These are phyloP conservation scores for Cyrtonyx montezumae DNA, from an alignment of 2,113 vertebrate species.

Conservation along the genomic window DNA sequence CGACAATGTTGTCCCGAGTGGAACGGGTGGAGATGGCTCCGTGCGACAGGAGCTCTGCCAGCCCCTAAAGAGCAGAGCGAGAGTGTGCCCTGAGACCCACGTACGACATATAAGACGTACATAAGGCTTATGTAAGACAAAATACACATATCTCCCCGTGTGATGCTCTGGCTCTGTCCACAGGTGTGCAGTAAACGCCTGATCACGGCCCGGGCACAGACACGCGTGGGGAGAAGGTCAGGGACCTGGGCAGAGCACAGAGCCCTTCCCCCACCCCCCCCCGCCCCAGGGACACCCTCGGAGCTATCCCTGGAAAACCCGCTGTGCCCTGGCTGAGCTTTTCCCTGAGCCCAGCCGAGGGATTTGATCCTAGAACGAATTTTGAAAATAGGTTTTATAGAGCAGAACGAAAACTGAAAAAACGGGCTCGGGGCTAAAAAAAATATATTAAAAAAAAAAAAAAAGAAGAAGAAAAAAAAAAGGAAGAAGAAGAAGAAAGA, in stretches of 20 bases:
- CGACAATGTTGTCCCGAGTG: not conserved
- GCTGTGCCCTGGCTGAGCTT: not conserved
- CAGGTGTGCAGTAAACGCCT: not conserved
- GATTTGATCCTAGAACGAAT: not conserved
- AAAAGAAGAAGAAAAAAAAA: not conserved
- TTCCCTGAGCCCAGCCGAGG: fast-evolving
- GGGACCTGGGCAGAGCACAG: not conserved
- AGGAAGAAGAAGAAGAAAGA: not conserved
- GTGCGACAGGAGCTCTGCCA: fast-evolving
- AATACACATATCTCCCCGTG: not conserved
- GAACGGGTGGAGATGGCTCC: not conserved
- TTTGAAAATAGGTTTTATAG: not conserved
- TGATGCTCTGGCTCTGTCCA: fast-evolving
- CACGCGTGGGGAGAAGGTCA: not conserved
- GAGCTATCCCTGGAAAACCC: not conserved
- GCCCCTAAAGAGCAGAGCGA: fast-evolving
- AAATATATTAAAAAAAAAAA: too few relatives aligned
- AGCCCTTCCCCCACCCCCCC: not conserved
- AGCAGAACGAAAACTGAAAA: not conserved
- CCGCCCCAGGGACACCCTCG: too few relatives aligned
- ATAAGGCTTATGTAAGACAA: too few relatives aligned
- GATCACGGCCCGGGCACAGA: not conserved
- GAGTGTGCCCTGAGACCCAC: not conserved
- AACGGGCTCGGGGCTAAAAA: too few relatives aligned
- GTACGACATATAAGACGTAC: fast-evolving